phyloP scores from a whole-genome alignment of 2,888 invertebrate genomes.

The Bugula neritina region DNA sequence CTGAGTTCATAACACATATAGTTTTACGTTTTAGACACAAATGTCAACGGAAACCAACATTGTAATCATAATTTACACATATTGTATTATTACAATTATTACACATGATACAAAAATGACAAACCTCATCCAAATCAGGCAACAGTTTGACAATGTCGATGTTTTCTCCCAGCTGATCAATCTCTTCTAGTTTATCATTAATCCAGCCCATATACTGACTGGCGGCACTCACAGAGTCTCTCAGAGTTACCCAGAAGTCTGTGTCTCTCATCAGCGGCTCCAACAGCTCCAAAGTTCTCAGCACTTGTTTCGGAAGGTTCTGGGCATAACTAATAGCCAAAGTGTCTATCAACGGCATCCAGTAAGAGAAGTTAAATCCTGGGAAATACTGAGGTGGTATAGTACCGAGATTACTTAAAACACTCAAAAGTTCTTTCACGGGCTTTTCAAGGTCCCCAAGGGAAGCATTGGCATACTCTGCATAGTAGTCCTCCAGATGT shows the following conservation, averaged over 20 bases:
- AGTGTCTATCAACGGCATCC: slow-evolving; percentile 27
- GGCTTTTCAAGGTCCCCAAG: slow-evolving; percentile 28
- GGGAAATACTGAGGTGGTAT: slow-evolving; percentile 27
- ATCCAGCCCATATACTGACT: slow-evolving; percentile 29
- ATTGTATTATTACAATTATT: background rate
- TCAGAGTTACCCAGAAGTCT: slow-evolving; percentile 26
- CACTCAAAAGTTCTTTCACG: slow-evolving; percentile 8
- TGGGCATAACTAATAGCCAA: background rate
- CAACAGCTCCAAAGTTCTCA: slow-evolving; percentile 17
- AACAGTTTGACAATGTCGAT: slow-evolving; percentile 34
- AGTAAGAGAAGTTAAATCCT: slow-evolving; percentile 19
- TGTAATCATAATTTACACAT: background rate
- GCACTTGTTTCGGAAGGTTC: slow-evolving; percentile 1
- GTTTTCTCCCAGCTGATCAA: slow-evolving; percentile 12
- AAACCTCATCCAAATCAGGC: slow-evolving; percentile 32
- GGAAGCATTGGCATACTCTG: slow-evolving; percentile 30
- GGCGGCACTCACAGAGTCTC: background rate
- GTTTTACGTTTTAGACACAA: too few relatives aligned
- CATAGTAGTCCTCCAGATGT: slow-evolving; percentile 27
- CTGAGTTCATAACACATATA: too few relatives aligned
- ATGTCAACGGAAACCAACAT: too few relatives aligned
- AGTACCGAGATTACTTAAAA: slow-evolving; percentile 6
- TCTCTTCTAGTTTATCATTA: slow-evolving; percentile 12
- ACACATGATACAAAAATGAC: background rate
- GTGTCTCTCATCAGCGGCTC: slow-evolving; percentile 28